Percentiles rank a stretch among this genome's conserved stretches.
Evolutionary conservation across 2,888 invertebrate species (phyloP).

Genomic region (Phasia obesa): DNA sequence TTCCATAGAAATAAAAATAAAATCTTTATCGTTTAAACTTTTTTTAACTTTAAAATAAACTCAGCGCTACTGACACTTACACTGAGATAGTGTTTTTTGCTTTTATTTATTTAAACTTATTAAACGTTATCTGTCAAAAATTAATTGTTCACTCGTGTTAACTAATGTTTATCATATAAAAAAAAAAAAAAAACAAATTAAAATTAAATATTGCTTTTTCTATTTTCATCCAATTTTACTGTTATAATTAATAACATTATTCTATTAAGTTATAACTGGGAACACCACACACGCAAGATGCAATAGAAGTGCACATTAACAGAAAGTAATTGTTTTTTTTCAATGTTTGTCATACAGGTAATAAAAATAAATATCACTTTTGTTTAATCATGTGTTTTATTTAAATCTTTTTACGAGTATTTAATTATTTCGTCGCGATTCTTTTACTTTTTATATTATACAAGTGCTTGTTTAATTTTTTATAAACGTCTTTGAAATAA

Average conservation of each 20-base stretch:
- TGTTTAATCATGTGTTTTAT: conserved; percentile 38
- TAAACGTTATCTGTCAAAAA: conserved; percentile 64
- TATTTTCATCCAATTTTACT: conserved; percentile 57
- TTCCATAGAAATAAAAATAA: conserved; percentile 63
- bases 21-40: conserved; percentile 10
- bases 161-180: conserved; percentile 45
- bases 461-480: conserved; percentile 17
- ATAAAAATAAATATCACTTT: conserved; percentile 32
- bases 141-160: conserved; percentile 41
- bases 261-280: conserved; percentile 24
- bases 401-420: conserved; percentile 6
- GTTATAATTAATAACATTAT: conserved; percentile 29
- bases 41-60: conserved; percentile 66
- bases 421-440: conserved; percentile 22
- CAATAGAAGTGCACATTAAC: conserved; percentile 62
- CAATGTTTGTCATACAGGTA: conserved; percentile 18
- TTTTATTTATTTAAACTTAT: conserved; percentile 61
- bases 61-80: conserved; percentile 52
- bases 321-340: conserved; percentile 20
- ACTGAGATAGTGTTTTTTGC: conserved; percentile 9
- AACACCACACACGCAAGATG: conserved; percentile 25
- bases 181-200: conserved; percentile 25
- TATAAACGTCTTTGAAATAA: conserved; percentile 30
- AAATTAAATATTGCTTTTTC: conserved; percentile 27
- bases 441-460: neutral